Base-by-base conservation (phyloP, 1,140 invertebrate species). In the Dendroctonus valens region DNA sequence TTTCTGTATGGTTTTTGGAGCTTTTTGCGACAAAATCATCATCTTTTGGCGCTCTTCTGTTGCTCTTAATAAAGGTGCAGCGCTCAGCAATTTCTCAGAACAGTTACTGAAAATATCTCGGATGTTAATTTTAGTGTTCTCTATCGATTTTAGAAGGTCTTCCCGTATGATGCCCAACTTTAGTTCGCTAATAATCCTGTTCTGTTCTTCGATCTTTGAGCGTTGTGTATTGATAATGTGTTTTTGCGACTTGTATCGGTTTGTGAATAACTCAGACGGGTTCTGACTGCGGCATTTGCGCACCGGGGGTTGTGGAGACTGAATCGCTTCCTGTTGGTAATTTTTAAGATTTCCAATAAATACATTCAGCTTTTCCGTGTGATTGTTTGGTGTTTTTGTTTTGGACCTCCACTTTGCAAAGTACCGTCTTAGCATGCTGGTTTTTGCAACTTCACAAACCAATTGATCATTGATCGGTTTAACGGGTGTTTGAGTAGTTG, bases 141-240 rank as follows among this genome's bases (percentile, higher is more conserved):
- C 80, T 5, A 84, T 78, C 0, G 84, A 84, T 58, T 82, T 77
- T 41, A 81, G 79, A 3, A 84, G 81, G 59, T 83, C 82, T 61
- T 86, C 83, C 44, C 83, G 73, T 26, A 88, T 82, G 73, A 84
- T 87, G 40, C 84, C 83, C 39, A 86, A 77, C 70, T 87, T 87
- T 0, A 88, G 73, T 73, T 86, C 82, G 75, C 85, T 83, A 58
- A 88, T 88, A 2, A 86, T 61, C 70, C 83, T 81, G 57, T 84
- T 82, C 76, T 87, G 85, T 58, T 86, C 81, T 67, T 87, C 81
- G 61, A 88, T 72, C 76, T 86, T 86, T 6, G 81, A 76, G 71
- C 84, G 84, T 73, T 87, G 85, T 7, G 83, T 67, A 41, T 85
- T 82, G 48, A 88, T 88, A 44, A 87, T 85, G 63, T 83, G 80